Conservation (phyloP, 2,888 invertebrate genomes). For the Trimorus sp. region DNA sequence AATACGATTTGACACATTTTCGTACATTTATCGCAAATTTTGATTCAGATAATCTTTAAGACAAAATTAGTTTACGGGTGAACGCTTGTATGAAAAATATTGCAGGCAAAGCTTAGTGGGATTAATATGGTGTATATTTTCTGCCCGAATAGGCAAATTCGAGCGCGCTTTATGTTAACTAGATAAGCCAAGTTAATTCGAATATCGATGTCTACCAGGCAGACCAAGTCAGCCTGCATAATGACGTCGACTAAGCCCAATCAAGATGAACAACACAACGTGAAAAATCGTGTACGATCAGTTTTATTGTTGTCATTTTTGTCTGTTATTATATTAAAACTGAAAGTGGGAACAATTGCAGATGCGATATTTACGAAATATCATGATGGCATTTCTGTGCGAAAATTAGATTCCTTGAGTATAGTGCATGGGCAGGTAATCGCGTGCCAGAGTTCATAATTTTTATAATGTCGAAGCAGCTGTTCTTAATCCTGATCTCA, state of each 20-base stretch:
- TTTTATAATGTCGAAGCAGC: too few species aligned
- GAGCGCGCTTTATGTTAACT: slow-evolving; percentile 35
- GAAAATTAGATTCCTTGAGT: too few species aligned
- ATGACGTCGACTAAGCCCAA: slow-evolving; percentile 18
- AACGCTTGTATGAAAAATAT: not conserved
- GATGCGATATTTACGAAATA: too few species aligned
- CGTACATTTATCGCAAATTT: too few species aligned
- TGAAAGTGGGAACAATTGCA: not conserved
- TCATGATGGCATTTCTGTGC: too few species aligned
- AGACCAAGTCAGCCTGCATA: slow-evolving; percentile 32
- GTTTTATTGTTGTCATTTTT: not conserved
- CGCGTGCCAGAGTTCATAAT: too few species aligned
- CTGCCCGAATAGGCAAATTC: slow-evolving; percentile 21
- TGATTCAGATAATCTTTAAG: too few species aligned
- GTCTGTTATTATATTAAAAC: not conserved
- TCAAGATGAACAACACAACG: slow-evolving; percentile 29
- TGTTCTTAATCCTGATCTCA: too few species aligned
- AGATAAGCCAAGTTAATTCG: slow-evolving; percentile 36
- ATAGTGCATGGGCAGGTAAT: too few species aligned
- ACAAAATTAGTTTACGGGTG: too few species aligned
- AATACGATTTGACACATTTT: too few species aligned
- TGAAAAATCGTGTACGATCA: slow-evolving; percentile 23
- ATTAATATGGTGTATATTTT: slow-evolving; percentile 30
- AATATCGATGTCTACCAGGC: slow-evolving; percentile 16
- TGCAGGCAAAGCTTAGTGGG: not conserved